A percentile compares a stretch with the other conserved stretches of the same genome.
Conservation (phyloP, 1,140 invertebrate genomes). For the Drosophila grimshawi region DNA sequence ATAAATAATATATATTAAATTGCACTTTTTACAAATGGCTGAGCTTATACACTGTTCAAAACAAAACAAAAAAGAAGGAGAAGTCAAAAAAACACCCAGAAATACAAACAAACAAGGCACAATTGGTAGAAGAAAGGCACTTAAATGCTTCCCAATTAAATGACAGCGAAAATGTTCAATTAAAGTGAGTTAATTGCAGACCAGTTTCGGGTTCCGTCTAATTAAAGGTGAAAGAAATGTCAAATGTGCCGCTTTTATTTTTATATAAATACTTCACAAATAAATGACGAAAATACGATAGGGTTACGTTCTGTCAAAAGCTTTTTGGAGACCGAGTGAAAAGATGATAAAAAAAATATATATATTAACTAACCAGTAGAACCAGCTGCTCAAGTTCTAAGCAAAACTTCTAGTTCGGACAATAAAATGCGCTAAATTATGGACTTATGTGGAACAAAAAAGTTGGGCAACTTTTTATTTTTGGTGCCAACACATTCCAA, state of each 20-base stretch:
- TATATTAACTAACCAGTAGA: constrained; percentile 20
- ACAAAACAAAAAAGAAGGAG: no score
- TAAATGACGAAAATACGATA: no score
- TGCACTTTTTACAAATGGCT: constrained; percentile 68
- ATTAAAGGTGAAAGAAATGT: constrained; percentile 77
- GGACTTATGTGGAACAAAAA: background rate
- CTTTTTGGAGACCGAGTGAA: constrained; percentile 11
- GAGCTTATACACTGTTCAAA: constrained; percentile 38
- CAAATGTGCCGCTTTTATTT: constrained; percentile 34
- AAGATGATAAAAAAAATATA: background rate
- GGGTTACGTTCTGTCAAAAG: constrained; percentile 7
- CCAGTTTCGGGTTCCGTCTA: constrained; percentile 5
- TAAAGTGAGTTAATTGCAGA: constrained; percentile 53
- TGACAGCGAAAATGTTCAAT: constrained; percentile 47
- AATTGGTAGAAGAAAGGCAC: background rate
- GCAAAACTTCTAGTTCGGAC: background rate
- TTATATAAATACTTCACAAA: no score
- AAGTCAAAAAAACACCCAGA: no score
- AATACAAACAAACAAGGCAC: background rate
- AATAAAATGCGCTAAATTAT: constrained; percentile 11
- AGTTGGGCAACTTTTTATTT: background rate
- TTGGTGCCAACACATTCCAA: background rate
- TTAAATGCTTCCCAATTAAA: constrained; percentile 36
- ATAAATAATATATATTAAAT: constrained; percentile 12
- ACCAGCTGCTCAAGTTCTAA: constrained; percentile 21